Evolutionary conservation across 2,888 invertebrate genomes (phyloP), one percentile per base, ranked within the genome.

Genomic region (Leptopilina drosophilae): DNA sequence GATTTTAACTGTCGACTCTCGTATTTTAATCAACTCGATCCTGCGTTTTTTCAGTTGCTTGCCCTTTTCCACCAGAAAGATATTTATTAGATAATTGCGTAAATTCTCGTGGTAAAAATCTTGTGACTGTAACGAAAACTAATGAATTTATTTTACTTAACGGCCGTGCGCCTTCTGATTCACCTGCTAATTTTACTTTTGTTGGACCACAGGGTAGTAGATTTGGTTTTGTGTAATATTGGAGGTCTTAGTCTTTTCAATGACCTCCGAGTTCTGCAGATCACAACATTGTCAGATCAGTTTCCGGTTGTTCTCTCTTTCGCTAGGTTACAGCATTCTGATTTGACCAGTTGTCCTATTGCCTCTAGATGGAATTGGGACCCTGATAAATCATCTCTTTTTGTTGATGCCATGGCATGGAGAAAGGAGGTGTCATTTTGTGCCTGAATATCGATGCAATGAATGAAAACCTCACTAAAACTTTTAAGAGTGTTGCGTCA

Each of bases 111-210:
- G 59, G 59, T n/a, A n/a, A n/a, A n/a, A n/a, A n/a, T n/a, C 59
- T 59, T n/a, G 14, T 59, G 7, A 15, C n/a, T n/a, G n/a, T n/a
- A n/a, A n/a, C n/a, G 62, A 8, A 62, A 15, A 62, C 20, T 1
- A 62, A 62, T 15, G 62, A 62, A 59, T 59, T 59, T n/a, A 15
- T 59, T 59, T 59, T 59, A 59, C n/a, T 59, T 6, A 62, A 62
- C 2, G 62, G 62, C 4, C 62, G 62, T 9, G 15, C 62, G 15
- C 15, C 0, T n/a, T 62, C 62, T 3, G 62, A 62, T 62, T 15
- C 62, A 15, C 20, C 62, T 5, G 15, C 62, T 5, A 62, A 20
- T 15, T 62, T 15, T 62, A 62, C 62, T 62, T 62, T 62, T 5
- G 62, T 62, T 1, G 62, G 62, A 0, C 62, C 62, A 1, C 62